Conservation (phyloP, 2,888 invertebrate genomes). For the Thyatira batis region DNA sequence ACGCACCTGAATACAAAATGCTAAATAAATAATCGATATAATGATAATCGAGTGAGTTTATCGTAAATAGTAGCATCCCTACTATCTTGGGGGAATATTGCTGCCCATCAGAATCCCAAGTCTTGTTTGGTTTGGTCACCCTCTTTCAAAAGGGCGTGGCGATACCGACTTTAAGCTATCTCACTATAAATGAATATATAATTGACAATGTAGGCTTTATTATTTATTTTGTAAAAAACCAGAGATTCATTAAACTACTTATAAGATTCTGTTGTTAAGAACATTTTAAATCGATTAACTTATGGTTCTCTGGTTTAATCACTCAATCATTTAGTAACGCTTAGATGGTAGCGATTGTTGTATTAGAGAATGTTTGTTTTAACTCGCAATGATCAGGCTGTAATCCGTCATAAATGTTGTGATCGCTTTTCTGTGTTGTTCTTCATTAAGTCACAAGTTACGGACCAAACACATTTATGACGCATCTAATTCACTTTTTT, state of each 20-base stretch:
- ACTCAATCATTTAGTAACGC: slow-evolving; percentile 22
- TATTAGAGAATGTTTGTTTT: neutral
- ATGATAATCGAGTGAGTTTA: neutral
- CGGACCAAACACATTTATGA: slow-evolving; percentile 3
- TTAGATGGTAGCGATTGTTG: slow-evolving; percentile 28
- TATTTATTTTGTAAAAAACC: neutral
- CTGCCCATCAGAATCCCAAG: neutral
- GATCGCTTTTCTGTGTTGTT: neutral
- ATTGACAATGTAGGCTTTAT: neutral
- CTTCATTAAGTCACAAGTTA: neutral
- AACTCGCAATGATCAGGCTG: neutral
- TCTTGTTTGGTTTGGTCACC: neutral
- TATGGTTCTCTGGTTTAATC: slow-evolving; percentile 1
- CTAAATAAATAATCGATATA: neutral
- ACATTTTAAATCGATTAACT: too few species aligned
- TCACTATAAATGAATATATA: too few species aligned
- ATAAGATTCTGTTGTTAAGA: too few species aligned
- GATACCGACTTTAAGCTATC: neutral
- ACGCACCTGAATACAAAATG: slow-evolving; percentile 6
- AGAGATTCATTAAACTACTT: neutral
- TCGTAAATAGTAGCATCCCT: neutral
- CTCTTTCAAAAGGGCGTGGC: neutral
- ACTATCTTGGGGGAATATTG: neutral
- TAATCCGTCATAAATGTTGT: slow-evolving; percentile 22
- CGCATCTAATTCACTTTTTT: slow-evolving; percentile 13